Base-by-base conservation (phyloP, 2,888 invertebrate genomes). In the Stenodema calcarata region DNA sequence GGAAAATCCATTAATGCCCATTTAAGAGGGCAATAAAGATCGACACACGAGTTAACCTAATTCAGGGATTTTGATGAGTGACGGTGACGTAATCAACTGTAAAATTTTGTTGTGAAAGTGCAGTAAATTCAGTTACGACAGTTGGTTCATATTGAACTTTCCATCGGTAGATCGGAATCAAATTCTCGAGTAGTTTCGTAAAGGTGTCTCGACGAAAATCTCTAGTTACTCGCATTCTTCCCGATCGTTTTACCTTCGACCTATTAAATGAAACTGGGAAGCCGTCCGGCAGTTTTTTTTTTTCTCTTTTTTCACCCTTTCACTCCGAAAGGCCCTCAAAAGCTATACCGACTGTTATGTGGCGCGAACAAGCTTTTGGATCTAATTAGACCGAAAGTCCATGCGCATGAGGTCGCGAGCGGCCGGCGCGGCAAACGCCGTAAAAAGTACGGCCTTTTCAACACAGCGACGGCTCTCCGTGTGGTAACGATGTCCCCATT, bases 401-500 rank as follows among this genome's bases (percentile, higher is more conserved):
- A 6, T 62, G 62, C 62, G 23, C 62, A 62, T 18, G 62, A n/a
- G 62, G 73, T 4, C 35, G 16, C 41, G 41, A 35, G 35, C 41
- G 73, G 30, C 30, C 73, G 12, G 73, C 16, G 16, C 73, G 30
- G 73, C 73, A 73, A 73, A 73, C 27, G 62, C 73, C 35, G 73
- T 73, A 41, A 30, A 73, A 73, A n/a, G n/a, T 73, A 73, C 73
- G 16, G 3, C 7, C n/a, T 18, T 41, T 30, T 73, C 73, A 41
- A 41, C 70, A 70, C 73, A 14, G 69, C 23, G 14, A 2, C 7
- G n/a, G 35, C 41, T 73, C 42, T 62, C 62, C 62, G 18, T 62
- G 62, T 62, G 62, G 62, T 62, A 62, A 62, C 62, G 62, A 62
- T 62, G 62, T 62, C 62, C n/a, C 62, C 62, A 62, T 62, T 62